These are phyloP conservation scores for Drosophila gaucha DNA, from an alignment of 2,888 invertebrate species.

Conservation along the genomic window DNA sequence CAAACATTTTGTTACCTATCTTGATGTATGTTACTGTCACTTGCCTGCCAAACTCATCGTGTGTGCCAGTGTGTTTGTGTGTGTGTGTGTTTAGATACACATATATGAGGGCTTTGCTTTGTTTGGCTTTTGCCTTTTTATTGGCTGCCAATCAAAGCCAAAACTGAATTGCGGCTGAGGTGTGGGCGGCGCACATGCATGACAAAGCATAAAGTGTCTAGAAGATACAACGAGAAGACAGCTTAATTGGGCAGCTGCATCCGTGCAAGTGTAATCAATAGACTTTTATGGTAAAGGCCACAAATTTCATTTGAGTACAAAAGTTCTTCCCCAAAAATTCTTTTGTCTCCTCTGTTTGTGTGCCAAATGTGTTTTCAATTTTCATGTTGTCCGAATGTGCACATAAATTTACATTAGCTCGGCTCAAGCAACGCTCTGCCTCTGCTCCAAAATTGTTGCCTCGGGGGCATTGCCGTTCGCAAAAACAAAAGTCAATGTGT, in stretches of 20 bases:
- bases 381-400: slow-evolving; percentile 45
- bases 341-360: neutral
- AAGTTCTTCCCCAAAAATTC: neutral
- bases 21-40: slow-evolving; percentile 74
- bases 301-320: slow-evolving; percentile 1
- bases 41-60: slow-evolving; percentile 46
- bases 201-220: slow-evolving; percentile 61
- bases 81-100: slow-evolving; percentile 6
- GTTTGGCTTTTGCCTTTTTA: slow-evolving; percentile 52
- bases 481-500: slow-evolving; percentile 16
- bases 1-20: slow-evolving; percentile 53
- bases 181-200: slow-evolving; percentile 40
- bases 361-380: slow-evolving; percentile 54
- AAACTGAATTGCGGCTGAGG: slow-evolving; percentile 47
- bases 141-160: slow-evolving; percentile 71
- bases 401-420: slow-evolving; percentile 59
- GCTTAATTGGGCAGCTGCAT: slow-evolving; percentile 52
- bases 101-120: slow-evolving; percentile 22
- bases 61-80: slow-evolving; percentile 2
- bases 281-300: slow-evolving; percentile 1
- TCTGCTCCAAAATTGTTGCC: slow-evolving; percentile 15
- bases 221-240: slow-evolving; percentile 38
- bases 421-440: neutral
- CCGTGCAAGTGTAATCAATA: slow-evolving; percentile 22
- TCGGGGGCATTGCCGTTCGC: slow-evolving; percentile 8